Percentiles rank a stretch among this genome's conserved stretches.
Conservation (phyloP, 23 tunicate species). For the Ciona savignyi region DNA sequence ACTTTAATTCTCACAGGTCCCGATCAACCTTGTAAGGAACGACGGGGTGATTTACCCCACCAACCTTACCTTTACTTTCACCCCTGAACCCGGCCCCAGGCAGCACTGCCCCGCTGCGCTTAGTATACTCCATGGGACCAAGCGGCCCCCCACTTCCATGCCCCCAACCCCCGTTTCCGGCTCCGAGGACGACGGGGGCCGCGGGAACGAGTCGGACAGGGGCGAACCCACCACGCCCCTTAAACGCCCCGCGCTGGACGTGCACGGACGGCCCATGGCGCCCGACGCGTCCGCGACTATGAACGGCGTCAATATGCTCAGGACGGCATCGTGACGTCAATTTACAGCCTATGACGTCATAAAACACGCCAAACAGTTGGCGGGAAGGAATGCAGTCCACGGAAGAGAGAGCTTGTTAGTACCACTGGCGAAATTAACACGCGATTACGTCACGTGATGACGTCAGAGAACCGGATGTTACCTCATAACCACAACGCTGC, state of each 20-base stretch:
- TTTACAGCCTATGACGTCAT: neutral
- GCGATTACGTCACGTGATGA: too few species aligned
- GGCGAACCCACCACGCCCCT: constrained; percentile 14
- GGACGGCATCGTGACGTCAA: constrained; percentile 44
- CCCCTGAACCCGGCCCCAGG: constrained; percentile 88
- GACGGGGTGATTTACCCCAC: constrained; percentile 94
- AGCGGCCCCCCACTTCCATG: constrained; percentile 44
- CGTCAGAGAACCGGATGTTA: too few species aligned
- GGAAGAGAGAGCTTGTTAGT: too few species aligned
- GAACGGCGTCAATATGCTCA: constrained; percentile 15
- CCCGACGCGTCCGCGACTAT: constrained; percentile 19
- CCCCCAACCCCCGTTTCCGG: constrained; percentile 53
- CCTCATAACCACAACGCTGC: too few species aligned
- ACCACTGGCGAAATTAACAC: too few species aligned
- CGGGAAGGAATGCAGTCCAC: neutral
- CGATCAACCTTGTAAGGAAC: constrained; percentile 79
- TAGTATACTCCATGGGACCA: constrained; percentile 28
- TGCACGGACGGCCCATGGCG: constrained; percentile 36
- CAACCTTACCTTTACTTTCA: constrained; percentile 64
- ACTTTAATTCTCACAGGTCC: constrained; percentile 68
- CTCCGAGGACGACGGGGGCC: constrained; percentile 33
- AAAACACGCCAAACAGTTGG: neutral
- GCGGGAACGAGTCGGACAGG: constrained; percentile 16
- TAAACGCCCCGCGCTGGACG: constrained; percentile 33
- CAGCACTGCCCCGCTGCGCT: constrained; percentile 60